A percentile compares a stretch with the other conserved stretches of the same genome.
Conservation (phyloP, 2,797 vertebrate species). For the Hafferia zeledoni region DNA sequence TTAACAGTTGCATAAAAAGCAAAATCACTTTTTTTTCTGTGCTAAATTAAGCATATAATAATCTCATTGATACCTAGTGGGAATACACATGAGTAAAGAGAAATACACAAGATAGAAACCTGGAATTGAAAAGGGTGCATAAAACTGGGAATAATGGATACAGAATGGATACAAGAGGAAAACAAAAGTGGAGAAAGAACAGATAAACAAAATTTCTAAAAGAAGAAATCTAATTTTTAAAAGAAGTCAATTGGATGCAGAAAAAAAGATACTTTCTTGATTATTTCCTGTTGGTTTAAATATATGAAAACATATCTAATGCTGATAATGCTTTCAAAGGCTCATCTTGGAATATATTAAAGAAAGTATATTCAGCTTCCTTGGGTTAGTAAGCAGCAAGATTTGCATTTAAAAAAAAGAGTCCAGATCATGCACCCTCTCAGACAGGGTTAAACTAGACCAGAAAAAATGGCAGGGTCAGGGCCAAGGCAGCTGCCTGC, state of each 20-base stretch:
- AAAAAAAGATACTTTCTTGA: not conserved
- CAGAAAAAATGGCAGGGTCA: slow-evolving; percentile 60
- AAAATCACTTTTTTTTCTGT: not conserved
- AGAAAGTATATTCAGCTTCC: not conserved
- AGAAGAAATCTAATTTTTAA: not conserved
- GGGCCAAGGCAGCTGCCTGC: slow-evolving; percentile 61
- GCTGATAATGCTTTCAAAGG: not conserved
- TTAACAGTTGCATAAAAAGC: not conserved
- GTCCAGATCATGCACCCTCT: not conserved
- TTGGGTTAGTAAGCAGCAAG: not conserved
- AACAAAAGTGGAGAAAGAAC: not conserved
- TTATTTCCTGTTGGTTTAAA: slow-evolving; percentile 4
- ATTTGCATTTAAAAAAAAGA: slow-evolving; percentile 58
- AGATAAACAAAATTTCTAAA: not conserved
- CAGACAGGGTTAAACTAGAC: slow-evolving; percentile 48
- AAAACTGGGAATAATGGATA: not conserved
- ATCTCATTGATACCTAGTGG: slow-evolving; percentile 8
- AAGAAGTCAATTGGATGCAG: not conserved
- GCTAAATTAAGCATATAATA: slow-evolving; percentile 17
- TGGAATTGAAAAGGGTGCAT: not conserved
- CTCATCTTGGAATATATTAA: not conserved
- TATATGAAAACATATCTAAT: not conserved
- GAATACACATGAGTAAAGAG: not conserved
- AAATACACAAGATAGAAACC: slow-evolving; percentile 24
- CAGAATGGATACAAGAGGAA: not conserved